phyloP scores from a whole-genome alignment of 2,888 invertebrate genomes.

The Caenorhabditis zanzibari region DNA sequence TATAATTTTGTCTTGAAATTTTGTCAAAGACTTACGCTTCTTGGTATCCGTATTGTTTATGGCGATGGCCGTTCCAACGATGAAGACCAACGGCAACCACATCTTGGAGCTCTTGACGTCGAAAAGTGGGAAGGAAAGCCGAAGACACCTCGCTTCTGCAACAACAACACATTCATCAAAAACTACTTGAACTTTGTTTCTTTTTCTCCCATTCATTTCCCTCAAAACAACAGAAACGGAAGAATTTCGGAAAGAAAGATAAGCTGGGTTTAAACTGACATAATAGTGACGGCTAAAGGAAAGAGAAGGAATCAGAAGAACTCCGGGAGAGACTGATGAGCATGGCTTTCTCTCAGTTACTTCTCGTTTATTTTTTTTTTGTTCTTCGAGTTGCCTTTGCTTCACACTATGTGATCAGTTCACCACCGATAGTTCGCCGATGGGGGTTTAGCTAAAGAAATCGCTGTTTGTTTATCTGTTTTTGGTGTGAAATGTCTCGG shows the following conservation, averaged over 20 bases:
- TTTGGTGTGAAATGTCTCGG: slow-evolving; percentile 61
- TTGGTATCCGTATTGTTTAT: background rate
- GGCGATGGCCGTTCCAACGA: background rate
- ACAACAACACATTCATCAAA: slow-evolving; percentile 59
- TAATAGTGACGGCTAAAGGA: slow-evolving; percentile 40
- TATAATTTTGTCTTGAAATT: background rate
- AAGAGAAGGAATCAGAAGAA: slow-evolving; percentile 27
- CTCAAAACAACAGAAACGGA: slow-evolving; percentile 35
- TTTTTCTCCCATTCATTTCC: background rate
- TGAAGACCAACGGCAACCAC: slow-evolving; percentile 17
- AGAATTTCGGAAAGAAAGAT: slow-evolving; percentile 13
- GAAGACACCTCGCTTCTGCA: slow-evolving; percentile 29
- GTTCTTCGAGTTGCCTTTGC: background rate
- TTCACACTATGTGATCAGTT: slow-evolving; percentile 57
- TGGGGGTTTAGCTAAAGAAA: slow-evolving; percentile 46
- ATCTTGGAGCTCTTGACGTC: background rate
- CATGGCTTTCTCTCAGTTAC: slow-evolving; percentile 23
- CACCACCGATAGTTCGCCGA: slow-evolving; percentile 53
- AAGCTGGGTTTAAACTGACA: slow-evolving; percentile 30
- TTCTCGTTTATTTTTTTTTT: slow-evolving; percentile 18
- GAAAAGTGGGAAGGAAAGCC: slow-evolving; percentile 24
- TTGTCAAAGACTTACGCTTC: slow-evolving; percentile 25
- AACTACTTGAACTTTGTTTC: slow-evolving; percentile 41
- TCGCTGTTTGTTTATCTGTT: slow-evolving; percentile 63
- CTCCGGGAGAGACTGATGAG: slow-evolving; percentile 41